Base-by-base conservation (phyloP, 2,888 invertebrate genomes). In the Folsomia candida region DNA sequence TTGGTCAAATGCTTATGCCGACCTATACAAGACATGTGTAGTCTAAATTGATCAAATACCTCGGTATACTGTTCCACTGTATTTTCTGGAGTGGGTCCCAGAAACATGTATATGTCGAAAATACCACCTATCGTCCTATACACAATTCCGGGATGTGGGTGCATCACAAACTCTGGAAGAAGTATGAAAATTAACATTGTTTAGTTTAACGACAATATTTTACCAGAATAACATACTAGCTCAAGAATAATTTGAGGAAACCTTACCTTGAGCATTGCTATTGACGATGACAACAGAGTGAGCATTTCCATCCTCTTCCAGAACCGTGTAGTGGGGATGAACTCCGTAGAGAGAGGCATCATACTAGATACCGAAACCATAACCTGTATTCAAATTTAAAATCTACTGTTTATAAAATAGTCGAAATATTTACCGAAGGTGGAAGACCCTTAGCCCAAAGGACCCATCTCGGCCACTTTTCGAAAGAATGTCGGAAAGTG, bases 121-220 rank as follows among this genome's bases (percentile, higher is more conserved):
- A 93, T 85, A 0, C 94, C 94, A 11, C 94, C 94, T 51, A 90
- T 89, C 0, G 91, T 86, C 70, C 94, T 86, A 83, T 90, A 94
- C 0, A 93, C 93, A 63, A 95, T 86, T 1, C 89, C 91, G 0
- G 93, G 93, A 0, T 88, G 85, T 2, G 93, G 92, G 81, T 92
- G 92, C 0, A 93, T 83, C 20, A 90, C 87, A 25, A 93, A 86
- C 81, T 94, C 93, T 92, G 0, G 93, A 93, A n/a, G n/a, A n/a
- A n/a, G n/a, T n/a, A n/a, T n/a, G n/a, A n/a, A 0, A 88, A 85
- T 4, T 29, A 28, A 2, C 93, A n/a, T n/a, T n/a, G n/a, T n/a
- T n/a, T n/a, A n/a, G n/a, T n/a, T n/a, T n/a, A n/a, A n/a, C 3
- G 22, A 25, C 51, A 60, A 61, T 60, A 51, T 51, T 68, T 54